Conservation (phyloP, 1,140 invertebrate species). For the Drosophila mayri region DNA sequence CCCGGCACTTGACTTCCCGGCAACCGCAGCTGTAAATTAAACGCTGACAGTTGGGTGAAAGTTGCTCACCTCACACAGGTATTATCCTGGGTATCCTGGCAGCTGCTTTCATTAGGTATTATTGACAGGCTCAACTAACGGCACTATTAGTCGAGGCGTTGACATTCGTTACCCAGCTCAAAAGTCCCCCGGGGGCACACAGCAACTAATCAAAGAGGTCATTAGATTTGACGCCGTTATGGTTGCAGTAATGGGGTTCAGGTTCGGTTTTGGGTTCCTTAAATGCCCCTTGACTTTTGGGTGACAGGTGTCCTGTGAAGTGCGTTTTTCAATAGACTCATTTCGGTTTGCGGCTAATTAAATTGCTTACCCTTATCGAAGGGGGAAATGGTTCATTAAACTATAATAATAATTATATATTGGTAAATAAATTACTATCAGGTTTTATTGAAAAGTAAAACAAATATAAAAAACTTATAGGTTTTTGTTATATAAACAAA, state of each 20-base stretch:
- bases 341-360: constrained; percentile 57
- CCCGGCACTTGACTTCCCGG: constrained; percentile 63
- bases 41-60: constrained; percentile 73
- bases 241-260: constrained; percentile 7
- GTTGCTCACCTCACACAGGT: constrained; percentile 43
- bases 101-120: constrained; percentile 78
- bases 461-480: no score
- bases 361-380: constrained; percentile 16
- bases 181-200: constrained; percentile 58
- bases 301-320: constrained; percentile 21
- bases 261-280: constrained; percentile 22
- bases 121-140: constrained; percentile 74
- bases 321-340: constrained; percentile 60
- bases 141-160: constrained; percentile 77
- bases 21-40: constrained; percentile 78
- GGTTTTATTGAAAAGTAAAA: no score
- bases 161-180: constrained; percentile 62
- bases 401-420: constrained; percentile 5
- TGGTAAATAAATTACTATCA: constrained; percentile 1
- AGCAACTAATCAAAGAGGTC: constrained; percentile 72
- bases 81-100: constrained; percentile 38
- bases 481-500: no score
- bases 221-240: constrained; percentile 64
- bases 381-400: not conserved
- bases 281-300: constrained; percentile 50